phyloP scores from a whole-genome alignment of 2,797 vertebrate species.

The Macropodus opercularis region DNA sequence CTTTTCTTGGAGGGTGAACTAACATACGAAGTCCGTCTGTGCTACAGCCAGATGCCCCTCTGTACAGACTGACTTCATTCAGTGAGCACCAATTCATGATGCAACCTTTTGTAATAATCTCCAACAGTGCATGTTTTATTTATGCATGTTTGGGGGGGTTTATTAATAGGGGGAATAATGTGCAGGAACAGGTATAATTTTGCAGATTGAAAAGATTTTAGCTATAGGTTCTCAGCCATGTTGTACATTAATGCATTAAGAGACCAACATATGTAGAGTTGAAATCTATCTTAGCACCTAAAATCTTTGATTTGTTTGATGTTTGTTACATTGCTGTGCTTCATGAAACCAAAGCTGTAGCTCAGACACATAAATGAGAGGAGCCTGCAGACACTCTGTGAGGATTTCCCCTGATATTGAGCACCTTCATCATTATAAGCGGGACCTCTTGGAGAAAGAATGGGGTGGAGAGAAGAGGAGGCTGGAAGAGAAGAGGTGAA shows the following conservation, averaged over 20 bases:
- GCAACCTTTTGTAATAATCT: conserved; percentile 69
- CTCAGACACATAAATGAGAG: conserved; percentile 55
- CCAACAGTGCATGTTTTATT: conserved; percentile 50
- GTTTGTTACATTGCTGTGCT: conserved; percentile 26
- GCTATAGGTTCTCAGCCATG: conserved; percentile 3
- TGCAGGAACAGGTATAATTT: conserved; percentile 9
- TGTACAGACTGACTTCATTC: conserved; percentile 38
- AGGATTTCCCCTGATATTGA: conserved; percentile 64
- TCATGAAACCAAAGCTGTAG: conserved; percentile 31
- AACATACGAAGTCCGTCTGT: conserved; percentile 23
- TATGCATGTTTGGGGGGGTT: conserved; percentile 26
- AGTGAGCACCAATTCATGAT: conserved; percentile 54
- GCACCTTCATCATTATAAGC: conserved; percentile 60
- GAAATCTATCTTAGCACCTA: conserved; percentile 11
- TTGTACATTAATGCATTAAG: conserved; percentile 15
- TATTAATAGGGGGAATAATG: conserved; percentile 10
- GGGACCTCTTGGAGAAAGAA: conserved; percentile 42
- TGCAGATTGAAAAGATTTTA: not conserved
- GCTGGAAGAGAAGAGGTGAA: conserved; percentile 8
- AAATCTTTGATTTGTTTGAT: conserved; percentile 24
- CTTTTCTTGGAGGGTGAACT: conserved; percentile 49
- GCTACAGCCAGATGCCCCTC: too few species aligned
- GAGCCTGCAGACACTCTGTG: conserved; percentile 37
- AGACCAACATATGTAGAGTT: conserved; percentile 2
- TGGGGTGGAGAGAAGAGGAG: conserved; percentile 19